Evolutionary conservation across 2,888 invertebrate species (phyloP).

Genomic region (Pardosa pseudoannulata): DNA sequence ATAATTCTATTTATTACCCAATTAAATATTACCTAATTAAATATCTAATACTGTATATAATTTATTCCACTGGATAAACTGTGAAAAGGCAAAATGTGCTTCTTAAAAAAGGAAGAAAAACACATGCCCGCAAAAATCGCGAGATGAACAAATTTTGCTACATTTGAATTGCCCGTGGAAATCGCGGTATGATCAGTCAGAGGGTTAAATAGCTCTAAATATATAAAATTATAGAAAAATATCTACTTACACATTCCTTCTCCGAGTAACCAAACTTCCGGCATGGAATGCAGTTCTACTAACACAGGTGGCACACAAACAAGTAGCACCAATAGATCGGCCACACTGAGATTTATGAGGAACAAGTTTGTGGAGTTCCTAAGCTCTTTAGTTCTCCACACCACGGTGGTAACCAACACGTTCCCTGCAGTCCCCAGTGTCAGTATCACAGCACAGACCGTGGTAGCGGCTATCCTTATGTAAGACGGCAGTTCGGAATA

Average conservation of each 20-base stretch:
- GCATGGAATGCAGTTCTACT: conserved; percentile 93
- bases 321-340: conserved; percentile 92
- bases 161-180: no score
- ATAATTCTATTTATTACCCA: no score
- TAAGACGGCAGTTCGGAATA: conserved; percentile 84
- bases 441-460: conserved; percentile 91
- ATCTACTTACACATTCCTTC: conserved; percentile 93
- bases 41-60: no score
- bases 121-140: no score
- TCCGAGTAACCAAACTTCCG: conserved; percentile 94
- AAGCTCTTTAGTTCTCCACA: conserved; percentile 94
- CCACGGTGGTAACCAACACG: conserved; percentile 94
- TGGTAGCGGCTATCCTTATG: conserved; percentile 91
- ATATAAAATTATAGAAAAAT: no score
- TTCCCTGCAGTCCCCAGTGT: conserved; percentile 93
- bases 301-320: conserved; percentile 95
- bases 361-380: conserved; percentile 96
- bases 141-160: no score
- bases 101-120: no score
- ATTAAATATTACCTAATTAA: no score
- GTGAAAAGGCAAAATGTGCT: no score
- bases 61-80: no score
- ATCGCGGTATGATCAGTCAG: no score
- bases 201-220: no score
- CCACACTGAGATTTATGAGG: conserved; percentile 93